A percentile compares a stretch with the other conserved stretches of the same genome.
Evolutionary conservation across 2,113 vertebrate genomes (phyloP).

Genomic region (Hydrochoerus hydrochaeris): DNA sequence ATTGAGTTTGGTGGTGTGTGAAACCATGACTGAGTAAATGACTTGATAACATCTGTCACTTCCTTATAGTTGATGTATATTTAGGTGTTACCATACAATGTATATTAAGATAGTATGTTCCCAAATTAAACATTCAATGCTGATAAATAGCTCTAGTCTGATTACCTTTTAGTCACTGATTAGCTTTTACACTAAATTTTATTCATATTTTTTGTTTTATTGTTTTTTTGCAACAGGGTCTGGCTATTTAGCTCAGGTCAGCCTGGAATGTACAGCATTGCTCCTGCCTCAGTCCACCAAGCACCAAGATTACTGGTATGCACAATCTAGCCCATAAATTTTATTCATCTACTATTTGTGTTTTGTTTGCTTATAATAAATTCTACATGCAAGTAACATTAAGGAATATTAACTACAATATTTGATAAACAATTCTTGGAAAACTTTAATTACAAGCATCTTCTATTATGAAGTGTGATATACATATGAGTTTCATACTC

Average conservation of each 20-base stretch:
- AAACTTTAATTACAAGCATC: constrained; percentile 5
- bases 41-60: not conserved
- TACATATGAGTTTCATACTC: not conserved
- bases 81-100: not conserved
- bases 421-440: not conserved
- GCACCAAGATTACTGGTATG: not conserved
- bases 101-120: not conserved
- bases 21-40: not conserved
- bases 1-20: not conserved
- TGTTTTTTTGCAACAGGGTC: not conserved
- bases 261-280: not conserved
- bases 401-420: constrained; percentile 22
- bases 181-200: not conserved
- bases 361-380: constrained; percentile 29
- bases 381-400: not conserved
- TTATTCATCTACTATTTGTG: not conserved
- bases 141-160: not conserved
- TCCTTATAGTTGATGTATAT: not conserved
- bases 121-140: constrained; percentile 39
- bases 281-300: not conserved
- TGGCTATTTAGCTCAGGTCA: not conserved
- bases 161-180: not conserved
- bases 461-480: not conserved
- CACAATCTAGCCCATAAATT: not conserved
- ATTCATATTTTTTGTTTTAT: not conserved